Evolutionary conservation across 2,888 invertebrate genomes (phyloP).

Genomic region (Salticus scenicus): DNA sequence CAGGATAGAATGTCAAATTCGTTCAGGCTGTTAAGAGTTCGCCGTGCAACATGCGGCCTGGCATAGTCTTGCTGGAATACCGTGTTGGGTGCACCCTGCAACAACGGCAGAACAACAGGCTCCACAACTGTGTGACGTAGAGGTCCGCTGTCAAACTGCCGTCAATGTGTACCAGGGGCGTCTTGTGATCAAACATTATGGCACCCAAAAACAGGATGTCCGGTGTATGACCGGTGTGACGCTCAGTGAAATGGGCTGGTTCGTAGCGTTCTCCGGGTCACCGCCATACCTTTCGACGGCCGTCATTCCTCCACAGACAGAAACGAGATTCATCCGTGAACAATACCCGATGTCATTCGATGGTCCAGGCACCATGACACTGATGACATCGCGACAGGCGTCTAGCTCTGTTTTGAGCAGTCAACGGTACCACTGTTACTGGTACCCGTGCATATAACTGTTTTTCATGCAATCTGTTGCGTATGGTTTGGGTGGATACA

Average conservation of each 20-base stretch:
- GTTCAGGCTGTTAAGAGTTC: not conserved
- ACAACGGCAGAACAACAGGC: not conserved
- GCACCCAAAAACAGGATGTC: not conserved
- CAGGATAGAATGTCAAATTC: not conserved
- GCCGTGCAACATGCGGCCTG: not conserved
- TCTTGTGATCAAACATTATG: not conserved
- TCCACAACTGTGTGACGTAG: not conserved
- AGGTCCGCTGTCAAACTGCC: not conserved
- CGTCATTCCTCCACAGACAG: conserved; percentile 26
- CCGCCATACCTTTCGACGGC: not conserved
- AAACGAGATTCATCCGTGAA: conserved; percentile 35
- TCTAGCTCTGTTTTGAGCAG: conserved; percentile 3
- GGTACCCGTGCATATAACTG: too few species aligned
- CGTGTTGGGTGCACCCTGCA: not conserved
- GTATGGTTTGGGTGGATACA: too few species aligned
- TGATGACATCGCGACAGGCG: not conserved
- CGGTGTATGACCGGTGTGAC: conserved; percentile 7
- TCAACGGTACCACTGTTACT: not conserved
- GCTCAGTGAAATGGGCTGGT: not conserved
- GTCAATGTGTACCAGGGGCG: not conserved
- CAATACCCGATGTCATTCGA: conserved; percentile 1
- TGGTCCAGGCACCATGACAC: not conserved
- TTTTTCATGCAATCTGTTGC: too few species aligned
- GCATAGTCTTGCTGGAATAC: conserved; percentile 2
- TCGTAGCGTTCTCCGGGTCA: conserved; percentile 16